These are phyloP conservation scores for Nymphicus hollandicus DNA, from an alignment of 2,113 vertebrate genomes.

Conservation along the genomic window DNA sequence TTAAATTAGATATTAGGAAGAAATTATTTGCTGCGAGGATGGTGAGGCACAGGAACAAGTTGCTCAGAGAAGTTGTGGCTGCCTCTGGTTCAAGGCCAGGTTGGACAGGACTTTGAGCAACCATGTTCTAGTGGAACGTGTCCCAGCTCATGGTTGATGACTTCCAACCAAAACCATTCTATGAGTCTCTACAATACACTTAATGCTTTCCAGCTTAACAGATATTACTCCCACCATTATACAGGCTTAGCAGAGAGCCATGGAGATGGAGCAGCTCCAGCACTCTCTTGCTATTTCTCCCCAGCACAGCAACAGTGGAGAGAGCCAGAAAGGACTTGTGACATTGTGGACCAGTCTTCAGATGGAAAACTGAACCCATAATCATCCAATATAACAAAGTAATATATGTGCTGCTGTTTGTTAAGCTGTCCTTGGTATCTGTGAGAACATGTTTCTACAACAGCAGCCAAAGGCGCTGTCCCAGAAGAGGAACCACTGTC, in stretches of 20 bases:
- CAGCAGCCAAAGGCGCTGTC: not conserved
- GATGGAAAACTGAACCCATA: not conserved
- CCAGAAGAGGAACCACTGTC: not conserved
- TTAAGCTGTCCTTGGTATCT: not conserved
- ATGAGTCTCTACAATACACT: not conserved
- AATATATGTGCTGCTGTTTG: not conserved
- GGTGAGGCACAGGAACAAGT: not conserved
- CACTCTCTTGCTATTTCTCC: not conserved
- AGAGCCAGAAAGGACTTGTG: not conserved
- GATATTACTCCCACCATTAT: not conserved
- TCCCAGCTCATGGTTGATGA: not conserved
- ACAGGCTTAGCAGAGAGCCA: not conserved
- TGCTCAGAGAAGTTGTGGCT: not conserved
- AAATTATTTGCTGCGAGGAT: not conserved
- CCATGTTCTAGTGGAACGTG: not conserved
- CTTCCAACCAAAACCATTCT: not conserved
- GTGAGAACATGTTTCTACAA: not conserved
- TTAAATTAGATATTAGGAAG: not conserved
- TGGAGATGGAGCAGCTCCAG: not conserved
- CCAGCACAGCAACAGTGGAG: not conserved
- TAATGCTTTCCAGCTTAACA: not conserved
- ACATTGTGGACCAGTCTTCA: not conserved
- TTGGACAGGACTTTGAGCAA: not conserved
- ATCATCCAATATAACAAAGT: not conserved
- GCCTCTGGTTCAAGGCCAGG: not conserved